These are phyloP conservation scores for Trachelus iudaicus DNA, from an alignment of 2,888 invertebrate species.

Conservation along the genomic window DNA sequence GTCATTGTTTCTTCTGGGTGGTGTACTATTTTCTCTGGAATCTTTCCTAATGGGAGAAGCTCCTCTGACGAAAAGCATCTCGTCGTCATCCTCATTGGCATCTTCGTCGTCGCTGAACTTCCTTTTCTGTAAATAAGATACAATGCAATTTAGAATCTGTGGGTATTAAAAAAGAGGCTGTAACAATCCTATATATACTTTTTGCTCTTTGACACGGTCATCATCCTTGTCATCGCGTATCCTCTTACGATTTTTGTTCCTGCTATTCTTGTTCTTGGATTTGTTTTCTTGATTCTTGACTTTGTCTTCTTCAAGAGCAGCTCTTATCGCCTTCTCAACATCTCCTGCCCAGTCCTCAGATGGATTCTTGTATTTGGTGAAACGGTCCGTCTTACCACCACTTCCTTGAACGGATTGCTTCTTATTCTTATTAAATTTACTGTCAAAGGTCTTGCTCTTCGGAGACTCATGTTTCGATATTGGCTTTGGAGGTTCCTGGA, in stretches of 20 bases:
- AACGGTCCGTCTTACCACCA: constrained; percentile 59
- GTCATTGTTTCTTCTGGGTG: constrained; percentile 35
- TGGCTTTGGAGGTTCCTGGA: constrained; percentile 34
- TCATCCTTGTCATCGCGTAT: constrained; percentile 66
- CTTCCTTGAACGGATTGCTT: constrained; percentile 40
- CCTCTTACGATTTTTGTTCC: constrained; percentile 53
- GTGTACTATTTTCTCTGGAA: constrained; percentile 47
- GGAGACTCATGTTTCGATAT: constrained; percentile 61
- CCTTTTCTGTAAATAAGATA: constrained; percentile 67
- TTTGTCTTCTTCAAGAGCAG: constrained; percentile 77
- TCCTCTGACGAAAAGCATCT: constrained; percentile 83
- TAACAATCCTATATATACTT: constrained; percentile 37
- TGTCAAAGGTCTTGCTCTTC: constrained; percentile 55
- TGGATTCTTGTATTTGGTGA: constrained; percentile 67
- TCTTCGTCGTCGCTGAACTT: constrained; percentile 62
- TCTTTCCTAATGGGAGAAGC: constrained; percentile 73
- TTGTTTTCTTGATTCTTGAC: constrained; percentile 50
- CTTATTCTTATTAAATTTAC: constrained; percentile 53
- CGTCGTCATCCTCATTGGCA: constrained; percentile 76
- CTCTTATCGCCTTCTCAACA: constrained; percentile 82
- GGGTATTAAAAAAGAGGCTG: not conserved
- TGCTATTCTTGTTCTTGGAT: constrained; percentile 47
- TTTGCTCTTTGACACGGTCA: constrained; percentile 66
- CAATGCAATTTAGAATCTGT: not conserved
- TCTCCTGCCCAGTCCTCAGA: constrained; percentile 82